phyloP scores from a whole-genome alignment of 1,140 invertebrate species.

The Orchestia grillus region DNA sequence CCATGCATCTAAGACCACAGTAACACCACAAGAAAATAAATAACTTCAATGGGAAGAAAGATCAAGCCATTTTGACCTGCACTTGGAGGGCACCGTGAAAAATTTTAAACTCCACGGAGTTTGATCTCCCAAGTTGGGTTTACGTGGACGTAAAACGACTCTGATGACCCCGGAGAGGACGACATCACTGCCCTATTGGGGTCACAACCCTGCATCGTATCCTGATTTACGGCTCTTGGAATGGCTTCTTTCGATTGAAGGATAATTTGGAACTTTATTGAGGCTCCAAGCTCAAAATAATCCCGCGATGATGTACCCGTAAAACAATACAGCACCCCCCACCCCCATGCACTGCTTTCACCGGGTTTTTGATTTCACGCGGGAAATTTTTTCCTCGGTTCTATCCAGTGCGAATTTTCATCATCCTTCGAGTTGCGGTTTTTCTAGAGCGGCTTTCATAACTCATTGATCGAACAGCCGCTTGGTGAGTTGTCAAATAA shows the following conservation, averaged over 20 bases:
- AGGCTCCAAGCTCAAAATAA: not conserved
- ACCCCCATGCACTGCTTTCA: too few relatives aligned
- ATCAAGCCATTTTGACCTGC: not conserved
- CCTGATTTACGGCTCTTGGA: slow-evolving; percentile 10
- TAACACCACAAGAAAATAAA: too few relatives aligned
- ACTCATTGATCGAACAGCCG: too few relatives aligned
- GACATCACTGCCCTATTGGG: not conserved
- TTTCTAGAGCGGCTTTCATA: too few relatives aligned
- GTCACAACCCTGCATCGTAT: not conserved
- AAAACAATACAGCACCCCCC: not conserved
- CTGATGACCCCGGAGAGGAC: not conserved
- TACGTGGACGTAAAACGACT: not conserved
- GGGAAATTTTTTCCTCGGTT: too few relatives aligned
- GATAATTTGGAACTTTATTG: slow-evolving; percentile 33
- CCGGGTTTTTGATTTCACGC: too few relatives aligned
- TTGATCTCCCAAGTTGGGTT: not conserved
- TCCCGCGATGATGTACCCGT: not conserved
- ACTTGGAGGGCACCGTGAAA: not conserved
- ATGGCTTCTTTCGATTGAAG: slow-evolving; percentile 39
- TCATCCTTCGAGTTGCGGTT: too few relatives aligned
- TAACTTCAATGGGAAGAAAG: not conserved
- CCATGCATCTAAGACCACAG: too few relatives aligned
- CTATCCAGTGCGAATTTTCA: too few relatives aligned
- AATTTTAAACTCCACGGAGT: slow-evolving; percentile 24
- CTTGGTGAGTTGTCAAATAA: too few relatives aligned